Evolutionary conservation across 2,797 vertebrate species (phyloP).

Genomic region (Parambassis ranga): DNA sequence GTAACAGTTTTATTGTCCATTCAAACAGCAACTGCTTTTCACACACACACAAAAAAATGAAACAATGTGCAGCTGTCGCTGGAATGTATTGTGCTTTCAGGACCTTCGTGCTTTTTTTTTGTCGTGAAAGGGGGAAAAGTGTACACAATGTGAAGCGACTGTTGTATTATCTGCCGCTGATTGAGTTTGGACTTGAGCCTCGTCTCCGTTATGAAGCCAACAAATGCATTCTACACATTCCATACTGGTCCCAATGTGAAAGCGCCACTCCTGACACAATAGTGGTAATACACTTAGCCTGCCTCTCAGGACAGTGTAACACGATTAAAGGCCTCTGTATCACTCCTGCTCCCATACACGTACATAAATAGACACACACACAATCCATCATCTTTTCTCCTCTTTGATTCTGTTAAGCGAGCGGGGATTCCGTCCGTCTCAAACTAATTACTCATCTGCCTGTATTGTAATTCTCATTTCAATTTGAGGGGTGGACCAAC

Average conservation of each 20-base stretch:
- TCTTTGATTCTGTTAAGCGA: conserved; percentile 56
- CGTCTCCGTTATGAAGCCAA: conserved; percentile 5
- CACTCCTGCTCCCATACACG: conserved; percentile 15
- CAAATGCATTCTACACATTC: conserved; percentile 32
- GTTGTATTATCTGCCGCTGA: conserved; percentile 38
- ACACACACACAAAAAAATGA: conserved; percentile 11
- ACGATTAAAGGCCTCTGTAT: conserved; percentile 48
- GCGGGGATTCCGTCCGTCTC: conserved; percentile 57
- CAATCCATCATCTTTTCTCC: conserved; percentile 55
- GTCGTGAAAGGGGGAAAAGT: conserved; percentile 13
- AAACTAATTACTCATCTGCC: conserved; percentile 69
- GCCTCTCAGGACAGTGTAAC: conserved; percentile 54
- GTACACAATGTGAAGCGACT: conserved; percentile 12
- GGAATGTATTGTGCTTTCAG: conserved; percentile 11
- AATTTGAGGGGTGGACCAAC: conserved; percentile 57
- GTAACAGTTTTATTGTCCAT: conserved; percentile 1
- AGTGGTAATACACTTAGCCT: conserved; percentile 51
- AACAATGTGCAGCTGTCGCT: conserved; percentile 10
- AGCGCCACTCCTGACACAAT: conserved; percentile 40
- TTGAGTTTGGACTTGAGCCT: conserved; percentile 38
- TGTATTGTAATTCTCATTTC: conserved; percentile 61
- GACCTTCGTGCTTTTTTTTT: neutral
- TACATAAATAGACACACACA: conserved; percentile 24
- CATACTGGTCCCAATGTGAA: conserved; percentile 24
- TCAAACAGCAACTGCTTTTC: neutral